phyloP scores from a whole-genome alignment of 2,113 vertebrate genomes.

The Physeter macrocephalus region DNA sequence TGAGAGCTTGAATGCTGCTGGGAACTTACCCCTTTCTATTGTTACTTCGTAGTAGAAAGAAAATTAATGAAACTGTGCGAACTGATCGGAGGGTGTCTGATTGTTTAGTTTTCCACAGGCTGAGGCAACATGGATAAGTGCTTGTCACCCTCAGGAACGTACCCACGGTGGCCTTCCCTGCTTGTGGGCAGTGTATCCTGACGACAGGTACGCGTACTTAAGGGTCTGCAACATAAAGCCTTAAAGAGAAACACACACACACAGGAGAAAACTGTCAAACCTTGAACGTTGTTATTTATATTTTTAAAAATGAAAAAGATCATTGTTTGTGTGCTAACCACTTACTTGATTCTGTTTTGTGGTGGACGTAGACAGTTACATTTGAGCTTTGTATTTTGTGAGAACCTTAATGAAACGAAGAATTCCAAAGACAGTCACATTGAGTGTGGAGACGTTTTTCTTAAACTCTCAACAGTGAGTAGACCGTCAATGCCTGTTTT shows the following conservation, averaged over 20 bases:
- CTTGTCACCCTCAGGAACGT: conserved; percentile 27
- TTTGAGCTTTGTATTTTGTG: conserved; percentile 79
- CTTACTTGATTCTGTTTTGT: conserved; percentile 77
- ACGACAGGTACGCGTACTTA: background rate
- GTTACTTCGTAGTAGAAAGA: background rate
- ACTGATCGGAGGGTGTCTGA: background rate
- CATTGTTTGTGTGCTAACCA: conserved; percentile 84
- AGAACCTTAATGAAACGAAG: conserved; percentile 77
- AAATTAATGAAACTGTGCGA: background rate
- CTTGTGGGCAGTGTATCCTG: background rate
- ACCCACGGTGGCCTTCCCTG: background rate
- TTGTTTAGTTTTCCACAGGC: background rate
- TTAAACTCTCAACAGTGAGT: background rate
- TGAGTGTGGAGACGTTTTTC: conserved; percentile 60
- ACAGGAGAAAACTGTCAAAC: conserved; percentile 66
- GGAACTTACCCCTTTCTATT: conserved; percentile 26
- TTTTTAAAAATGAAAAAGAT: conserved; percentile 81
- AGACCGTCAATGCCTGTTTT: fast-evolving
- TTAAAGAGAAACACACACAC: conserved; percentile 74
- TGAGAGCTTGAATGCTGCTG: conserved; percentile 28
- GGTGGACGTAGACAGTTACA: conserved; percentile 73
- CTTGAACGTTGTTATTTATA: conserved; percentile 88
- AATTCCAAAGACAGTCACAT: conserved; percentile 77
- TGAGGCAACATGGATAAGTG: background rate
- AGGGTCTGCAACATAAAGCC: conserved; percentile 77